Evolutionary conservation across 2,797 vertebrate species (phyloP).

Genomic region (Gallinago nigripennis): DNA sequence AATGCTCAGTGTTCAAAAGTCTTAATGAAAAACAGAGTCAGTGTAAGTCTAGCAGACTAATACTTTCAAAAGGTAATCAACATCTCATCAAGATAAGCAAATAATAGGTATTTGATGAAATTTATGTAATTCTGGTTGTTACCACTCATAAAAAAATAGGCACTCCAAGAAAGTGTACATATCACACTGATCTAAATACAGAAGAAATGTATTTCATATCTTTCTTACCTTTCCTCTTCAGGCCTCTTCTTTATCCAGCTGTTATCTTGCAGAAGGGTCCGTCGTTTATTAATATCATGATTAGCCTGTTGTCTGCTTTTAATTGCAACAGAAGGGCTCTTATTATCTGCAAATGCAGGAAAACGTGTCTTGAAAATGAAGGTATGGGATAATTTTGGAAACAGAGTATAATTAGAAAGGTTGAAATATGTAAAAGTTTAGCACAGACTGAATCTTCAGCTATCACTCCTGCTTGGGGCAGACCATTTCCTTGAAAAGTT

Average conservation of each 20-base stretch:
- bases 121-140: background rate
- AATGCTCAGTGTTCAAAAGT: background rate
- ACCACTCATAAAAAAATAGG: background rate
- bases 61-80: background rate
- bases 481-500: background rate
- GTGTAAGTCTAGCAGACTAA: background rate
- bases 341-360: conserved; percentile 61
- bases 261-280: conserved; percentile 84
- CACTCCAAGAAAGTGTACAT: background rate
- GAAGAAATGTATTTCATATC: background rate
- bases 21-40: background rate
- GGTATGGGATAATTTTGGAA: background rate
- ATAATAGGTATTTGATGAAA: background rate
- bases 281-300: conserved; percentile 81
- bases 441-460: background rate
- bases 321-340: conserved; percentile 60
- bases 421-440: background rate
- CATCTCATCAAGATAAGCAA: background rate
- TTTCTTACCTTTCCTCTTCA: conserved; percentile 81
- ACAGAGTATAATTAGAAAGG: background rate
- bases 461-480: background rate
- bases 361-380: background rate
- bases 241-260: conserved; percentile 90
- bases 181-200: background rate
- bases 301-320: conserved; percentile 67